These are phyloP conservation scores for Bos javanicus DNA, from an alignment of 2,113 vertebrate species.

Conservation along the genomic window DNA sequence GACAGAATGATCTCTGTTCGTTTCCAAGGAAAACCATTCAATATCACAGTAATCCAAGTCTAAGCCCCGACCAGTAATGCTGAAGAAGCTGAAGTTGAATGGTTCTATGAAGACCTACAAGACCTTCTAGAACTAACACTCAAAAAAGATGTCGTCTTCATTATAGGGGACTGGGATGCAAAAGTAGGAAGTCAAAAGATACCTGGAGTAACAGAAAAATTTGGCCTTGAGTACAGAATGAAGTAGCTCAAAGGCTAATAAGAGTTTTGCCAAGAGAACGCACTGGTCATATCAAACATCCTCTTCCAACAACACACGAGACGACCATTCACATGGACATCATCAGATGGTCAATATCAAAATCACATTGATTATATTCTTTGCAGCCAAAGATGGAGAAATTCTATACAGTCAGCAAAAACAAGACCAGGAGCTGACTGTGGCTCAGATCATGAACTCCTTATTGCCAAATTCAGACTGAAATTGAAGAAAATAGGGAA, in stretches of 20 bases:
- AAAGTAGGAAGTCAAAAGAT: background rate
- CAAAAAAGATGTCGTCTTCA: background rate
- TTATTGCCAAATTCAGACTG: background rate
- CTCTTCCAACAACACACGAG: background rate
- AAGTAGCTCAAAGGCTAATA: background rate
- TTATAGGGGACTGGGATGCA: background rate
- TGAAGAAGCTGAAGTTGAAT: background rate
- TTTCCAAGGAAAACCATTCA: background rate
- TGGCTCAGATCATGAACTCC: background rate
- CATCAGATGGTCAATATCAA: background rate
- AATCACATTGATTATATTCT: background rate
- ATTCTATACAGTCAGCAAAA: background rate
- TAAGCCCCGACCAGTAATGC: background rate
- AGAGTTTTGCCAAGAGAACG: background rate
- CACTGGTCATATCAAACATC: background rate
- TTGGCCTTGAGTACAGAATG: background rate
- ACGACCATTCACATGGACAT: background rate
- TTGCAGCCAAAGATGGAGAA: background rate
- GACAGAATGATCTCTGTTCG: background rate
- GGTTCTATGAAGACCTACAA: background rate
- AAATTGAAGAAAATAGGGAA: background rate
- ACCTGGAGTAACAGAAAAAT: background rate
- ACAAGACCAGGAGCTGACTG: background rate
- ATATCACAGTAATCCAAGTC: background rate
- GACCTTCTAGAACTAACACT: background rate